Percentiles rank a stretch among this genome's conserved stretches.
Evolutionary conservation across 2,113 vertebrate species (phyloP).

Genomic region (Gnathonemus echidnorhynchus): DNA sequence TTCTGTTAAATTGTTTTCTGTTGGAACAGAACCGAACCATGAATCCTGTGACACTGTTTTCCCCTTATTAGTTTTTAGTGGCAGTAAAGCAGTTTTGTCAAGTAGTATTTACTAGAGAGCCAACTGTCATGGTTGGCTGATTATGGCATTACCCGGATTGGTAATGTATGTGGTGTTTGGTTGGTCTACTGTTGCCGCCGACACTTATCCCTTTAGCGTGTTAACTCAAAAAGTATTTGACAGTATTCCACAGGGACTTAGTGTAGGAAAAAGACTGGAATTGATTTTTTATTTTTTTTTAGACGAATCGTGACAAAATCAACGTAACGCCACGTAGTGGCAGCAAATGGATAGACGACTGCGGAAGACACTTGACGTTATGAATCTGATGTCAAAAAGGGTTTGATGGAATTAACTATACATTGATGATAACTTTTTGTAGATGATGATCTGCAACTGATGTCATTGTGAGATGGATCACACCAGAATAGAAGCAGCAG

Average conservation of each 20-base stretch:
- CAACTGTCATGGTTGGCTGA: not conserved
- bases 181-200: not conserved
- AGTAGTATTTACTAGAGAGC: not conserved
- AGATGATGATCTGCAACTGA: not conserved
- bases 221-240: not conserved
- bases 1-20: not conserved
- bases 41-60: not conserved
- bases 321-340: not conserved
- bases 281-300: not conserved
- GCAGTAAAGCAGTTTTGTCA: not conserved
- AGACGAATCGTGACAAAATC: not conserved
- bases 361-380: not conserved
- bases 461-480: not conserved
- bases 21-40: not conserved
- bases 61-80: not conserved
- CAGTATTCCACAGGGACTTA: not conserved
- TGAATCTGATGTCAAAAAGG: not conserved
- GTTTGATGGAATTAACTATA: not conserved
- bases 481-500: not conserved
- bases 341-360: not conserved
- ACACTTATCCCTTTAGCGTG: not conserved
- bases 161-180: not conserved
- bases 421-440: not conserved
- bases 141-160: not conserved
- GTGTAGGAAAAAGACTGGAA: not conserved